phyloP scores from a whole-genome alignment of 2,888 invertebrate species.

The Perizoma affinitatum region DNA sequence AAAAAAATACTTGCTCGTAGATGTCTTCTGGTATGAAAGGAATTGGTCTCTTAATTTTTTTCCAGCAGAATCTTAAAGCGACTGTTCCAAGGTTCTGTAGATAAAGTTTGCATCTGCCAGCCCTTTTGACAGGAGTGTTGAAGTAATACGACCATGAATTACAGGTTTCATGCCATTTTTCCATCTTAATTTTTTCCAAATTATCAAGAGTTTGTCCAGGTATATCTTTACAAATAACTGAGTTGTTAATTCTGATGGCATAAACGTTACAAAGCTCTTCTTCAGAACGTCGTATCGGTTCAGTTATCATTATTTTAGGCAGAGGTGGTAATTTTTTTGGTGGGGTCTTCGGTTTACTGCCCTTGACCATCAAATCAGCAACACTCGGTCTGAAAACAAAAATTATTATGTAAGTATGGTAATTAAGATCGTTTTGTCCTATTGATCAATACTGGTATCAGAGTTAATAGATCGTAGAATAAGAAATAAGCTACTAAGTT shows the following conservation, averaged over 20 bases:
- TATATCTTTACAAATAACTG: conserved; percentile 58
- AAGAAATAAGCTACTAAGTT: neutral
- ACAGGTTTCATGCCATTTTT: conserved; percentile 58
- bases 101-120: conserved; percentile 63
- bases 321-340: conserved; percentile 51
- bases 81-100: conserved; percentile 81
- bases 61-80: conserved; percentile 78
- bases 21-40: conserved; percentile 60
- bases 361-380: conserved; percentile 59
- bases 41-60: conserved; percentile 59
- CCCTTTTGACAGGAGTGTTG: conserved; percentile 59
- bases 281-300: conserved; percentile 22
- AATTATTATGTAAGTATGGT: no score
- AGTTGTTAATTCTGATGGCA: conserved; percentile 69
- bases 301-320: conserved; percentile 52
- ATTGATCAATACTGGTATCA: no score
- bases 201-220: conserved; percentile 48
- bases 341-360: conserved; percentile 57
- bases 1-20: conserved; percentile 77
- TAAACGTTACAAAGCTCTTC: conserved; percentile 49
- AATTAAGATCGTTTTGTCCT: no score
- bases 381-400: conserved; percentile 65
- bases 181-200: conserved; percentile 49
- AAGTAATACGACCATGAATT: conserved; percentile 73
- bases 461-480: no score